phyloP scores from a whole-genome alignment of 2,797 vertebrate genomes.

The Halcyon badia region DNA sequence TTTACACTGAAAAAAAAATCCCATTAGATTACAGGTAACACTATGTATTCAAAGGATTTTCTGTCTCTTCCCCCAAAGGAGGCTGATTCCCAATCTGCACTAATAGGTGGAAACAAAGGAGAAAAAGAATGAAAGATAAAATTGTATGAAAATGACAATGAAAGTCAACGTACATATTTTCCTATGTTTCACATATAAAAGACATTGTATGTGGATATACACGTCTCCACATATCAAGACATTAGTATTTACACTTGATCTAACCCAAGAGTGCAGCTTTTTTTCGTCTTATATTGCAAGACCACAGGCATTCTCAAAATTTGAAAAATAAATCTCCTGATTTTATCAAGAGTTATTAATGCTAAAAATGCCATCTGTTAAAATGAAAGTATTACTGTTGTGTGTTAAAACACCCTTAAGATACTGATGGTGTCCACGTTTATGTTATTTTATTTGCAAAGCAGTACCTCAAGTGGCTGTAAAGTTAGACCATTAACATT shows the following conservation, averaged over 20 bases:
- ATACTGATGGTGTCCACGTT: neutral
- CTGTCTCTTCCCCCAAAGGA: neutral
- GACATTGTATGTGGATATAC: neutral
- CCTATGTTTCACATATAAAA: neutral
- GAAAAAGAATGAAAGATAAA: neutral
- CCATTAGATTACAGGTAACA: neutral
- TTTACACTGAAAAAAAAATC: neutral
- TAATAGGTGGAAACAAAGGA: neutral
- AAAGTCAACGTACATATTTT: neutral
- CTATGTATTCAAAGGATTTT: neutral
- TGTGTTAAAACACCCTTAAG: neutral
- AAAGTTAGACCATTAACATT: neutral
- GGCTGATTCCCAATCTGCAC: neutral
- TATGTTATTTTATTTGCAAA: neutral
- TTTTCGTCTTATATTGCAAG: neutral
- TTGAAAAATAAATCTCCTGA: neutral
- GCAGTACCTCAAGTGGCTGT: neutral
- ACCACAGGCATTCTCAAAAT: neutral
- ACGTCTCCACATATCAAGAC: neutral
- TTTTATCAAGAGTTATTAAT: neutral
- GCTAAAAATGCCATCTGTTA: neutral
- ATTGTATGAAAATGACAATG: neutral
- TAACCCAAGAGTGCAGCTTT: neutral
- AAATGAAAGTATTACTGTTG: neutral
- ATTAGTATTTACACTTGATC: neutral